Percentiles rank a stretch among this genome's conserved stretches.
Evolutionary conservation across 2,888 invertebrate genomes (phyloP).

Genomic region (Leucophenga montana): DNA sequence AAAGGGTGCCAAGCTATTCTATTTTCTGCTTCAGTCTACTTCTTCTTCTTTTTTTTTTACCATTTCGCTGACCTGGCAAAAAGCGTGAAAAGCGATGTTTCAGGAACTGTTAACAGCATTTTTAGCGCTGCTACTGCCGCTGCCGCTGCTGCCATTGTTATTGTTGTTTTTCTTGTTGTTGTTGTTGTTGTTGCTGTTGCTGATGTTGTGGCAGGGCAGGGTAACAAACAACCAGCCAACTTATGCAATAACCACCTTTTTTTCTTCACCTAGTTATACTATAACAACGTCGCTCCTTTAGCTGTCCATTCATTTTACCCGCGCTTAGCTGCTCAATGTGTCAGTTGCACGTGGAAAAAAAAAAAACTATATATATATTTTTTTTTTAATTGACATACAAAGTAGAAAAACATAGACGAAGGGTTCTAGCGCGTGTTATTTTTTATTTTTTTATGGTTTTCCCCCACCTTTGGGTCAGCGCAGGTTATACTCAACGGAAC

Average conservation of each 20-base stretch:
- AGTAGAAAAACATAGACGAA: neutral
- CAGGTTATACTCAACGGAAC: neutral
- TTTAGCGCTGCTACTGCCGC: neutral
- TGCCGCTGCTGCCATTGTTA: neutral
- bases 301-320: neutral
- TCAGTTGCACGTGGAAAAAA: conserved; percentile 21
- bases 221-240: no score
- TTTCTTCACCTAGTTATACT: neutral
- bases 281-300: neutral
- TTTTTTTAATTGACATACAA: conserved; percentile 25
- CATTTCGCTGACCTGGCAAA: neutral
- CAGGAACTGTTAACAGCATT: conserved; percentile 14
- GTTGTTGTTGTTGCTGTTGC: neutral
- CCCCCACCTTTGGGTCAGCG: neutral
- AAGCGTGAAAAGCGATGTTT: conserved; percentile 3
- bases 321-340: conserved; percentile 16
- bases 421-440: neutral
- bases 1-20: neutral
- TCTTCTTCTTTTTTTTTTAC: no score
- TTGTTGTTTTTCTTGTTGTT: neutral
- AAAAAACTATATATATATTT: no score
- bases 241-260: neutral
- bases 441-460: neutral
- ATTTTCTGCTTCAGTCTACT: neutral
- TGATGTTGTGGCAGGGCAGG: neutral